Percentiles rank a stretch among this genome's conserved stretches.
Conservation (phyloP, 1,140 invertebrate species). For the Medauroidea extradentata region DNA sequence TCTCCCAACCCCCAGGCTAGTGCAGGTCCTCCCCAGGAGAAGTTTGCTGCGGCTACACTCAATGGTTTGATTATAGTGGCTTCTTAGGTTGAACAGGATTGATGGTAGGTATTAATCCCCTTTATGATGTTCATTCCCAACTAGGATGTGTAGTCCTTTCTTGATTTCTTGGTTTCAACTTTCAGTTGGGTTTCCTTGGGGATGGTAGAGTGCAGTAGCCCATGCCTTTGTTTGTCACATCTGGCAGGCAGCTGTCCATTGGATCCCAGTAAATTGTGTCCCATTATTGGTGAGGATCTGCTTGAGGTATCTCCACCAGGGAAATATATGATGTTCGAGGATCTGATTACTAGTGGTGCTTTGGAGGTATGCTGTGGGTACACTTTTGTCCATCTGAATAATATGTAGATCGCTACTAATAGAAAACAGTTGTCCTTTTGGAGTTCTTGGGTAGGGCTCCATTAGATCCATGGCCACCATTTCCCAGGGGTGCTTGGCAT, state of each 20-base stretch:
- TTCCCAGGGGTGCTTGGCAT: constrained; percentile 16
- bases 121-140: constrained; percentile 6
- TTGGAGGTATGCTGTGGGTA: constrained; percentile 17
- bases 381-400: constrained; percentile 24
- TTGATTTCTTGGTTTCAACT: constrained; percentile 28
- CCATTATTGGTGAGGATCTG: constrained; percentile 29
- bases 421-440: constrained; percentile 16
- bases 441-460: constrained; percentile 21
- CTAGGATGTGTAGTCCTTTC: constrained; percentile 19
- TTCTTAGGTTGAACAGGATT: constrained; percentile 18
- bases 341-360: constrained; percentile 11
- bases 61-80: constrained; percentile 18
- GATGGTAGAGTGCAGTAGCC: constrained; percentile 33
- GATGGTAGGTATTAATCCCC: constrained; percentile 14
- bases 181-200: constrained; percentile 29
- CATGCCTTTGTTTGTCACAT: constrained; percentile 15
- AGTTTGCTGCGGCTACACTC: constrained; percentile 17
- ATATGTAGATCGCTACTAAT: constrained; percentile 24
- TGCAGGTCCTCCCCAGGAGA: constrained; percentile 7
- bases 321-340: constrained; percentile 27
- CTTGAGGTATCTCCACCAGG: constrained; percentile 24
- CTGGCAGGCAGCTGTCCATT: constrained; percentile 9
- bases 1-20: background rate
- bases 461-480: constrained; percentile 20
- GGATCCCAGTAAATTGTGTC: constrained; percentile 20